Percentiles rank a stretch among this genome's conserved stretches.
phyloP scores from a whole-genome alignment of 2,797 vertebrate genomes.

The Sparus aurata region DNA sequence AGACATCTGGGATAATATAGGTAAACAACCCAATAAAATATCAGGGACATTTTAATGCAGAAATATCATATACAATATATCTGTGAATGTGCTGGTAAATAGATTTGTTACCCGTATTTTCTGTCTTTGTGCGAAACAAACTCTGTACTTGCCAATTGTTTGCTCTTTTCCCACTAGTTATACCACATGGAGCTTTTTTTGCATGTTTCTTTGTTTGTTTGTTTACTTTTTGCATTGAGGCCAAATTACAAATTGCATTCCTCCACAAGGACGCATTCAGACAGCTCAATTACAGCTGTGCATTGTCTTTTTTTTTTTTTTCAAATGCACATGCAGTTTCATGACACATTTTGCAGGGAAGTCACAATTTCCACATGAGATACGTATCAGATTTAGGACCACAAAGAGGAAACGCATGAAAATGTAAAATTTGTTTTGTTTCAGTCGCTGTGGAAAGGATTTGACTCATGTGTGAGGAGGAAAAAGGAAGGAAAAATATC shows the following conservation, averaged over 20 bases:
- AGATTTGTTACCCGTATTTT: neutral
- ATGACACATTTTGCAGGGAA: neutral
- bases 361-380: neutral
- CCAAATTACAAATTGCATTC: conserved; percentile 29
- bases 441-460: neutral
- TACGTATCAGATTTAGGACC: neutral
- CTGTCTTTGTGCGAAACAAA: neutral
- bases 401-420: neutral
- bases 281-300: conserved; percentile 8
- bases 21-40: too few species aligned
- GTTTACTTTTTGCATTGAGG: conserved; percentile 25
- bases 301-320: neutral
- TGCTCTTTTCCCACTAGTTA: conserved; percentile 8
- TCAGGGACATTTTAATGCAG: too few species aligned
- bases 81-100: too few species aligned
- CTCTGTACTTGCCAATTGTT: conserved; percentile 12
- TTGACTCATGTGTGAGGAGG: neutral
- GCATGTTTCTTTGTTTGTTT: conserved; percentile 25
- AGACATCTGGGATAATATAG: too few species aligned
- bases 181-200: conserved; percentile 2
- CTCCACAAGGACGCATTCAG: conserved; percentile 7
- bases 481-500: neutral
- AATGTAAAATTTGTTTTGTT: neutral
- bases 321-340: neutral
- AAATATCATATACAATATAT: too few species aligned